Conservation (phyloP, 37 sponge, comb jelly and placozoan species). For the Crambe crambe region DNA sequence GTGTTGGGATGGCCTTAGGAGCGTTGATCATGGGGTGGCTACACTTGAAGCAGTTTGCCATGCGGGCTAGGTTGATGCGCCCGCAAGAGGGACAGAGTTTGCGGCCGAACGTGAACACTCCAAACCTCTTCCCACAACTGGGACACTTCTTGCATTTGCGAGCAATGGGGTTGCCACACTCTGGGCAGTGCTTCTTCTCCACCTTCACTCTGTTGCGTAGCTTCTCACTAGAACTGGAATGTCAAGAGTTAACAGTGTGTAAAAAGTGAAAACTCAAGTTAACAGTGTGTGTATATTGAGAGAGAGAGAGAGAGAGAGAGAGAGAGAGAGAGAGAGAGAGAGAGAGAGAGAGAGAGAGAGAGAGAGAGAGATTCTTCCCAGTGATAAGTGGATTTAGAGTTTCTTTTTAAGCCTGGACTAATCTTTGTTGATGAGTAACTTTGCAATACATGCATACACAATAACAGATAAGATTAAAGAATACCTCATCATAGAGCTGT, state of each 20-base stretch:
- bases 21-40: conserved; percentile 35
- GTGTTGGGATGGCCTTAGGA: conserved; percentile 48
- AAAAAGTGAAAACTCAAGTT: no score
- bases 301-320: not conserved
- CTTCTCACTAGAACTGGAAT: not conserved
- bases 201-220: not conserved
- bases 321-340: no score
- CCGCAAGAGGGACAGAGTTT: conserved; percentile 38
- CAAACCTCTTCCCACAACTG: conserved; percentile 52
- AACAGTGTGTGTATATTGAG: no score
- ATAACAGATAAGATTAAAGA: no score
- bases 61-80: conserved; percentile 51
- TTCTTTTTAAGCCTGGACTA: no score
- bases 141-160: conserved; percentile 58
- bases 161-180: conserved; percentile 39
- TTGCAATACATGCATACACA: no score
- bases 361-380: no score
- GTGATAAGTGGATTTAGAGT: no score
- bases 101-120: conserved; percentile 65
- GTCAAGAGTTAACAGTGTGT: no score
- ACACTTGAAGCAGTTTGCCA: conserved; percentile 46
- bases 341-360: not conserved
- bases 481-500: not conserved
- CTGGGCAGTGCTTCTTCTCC: conserved; percentile 64
- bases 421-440: no score